A percentile compares a stretch with the other conserved stretches of the same genome.
These are phyloP conservation scores for Martes martes DNA, from an alignment of 2,113 vertebrate species.

Conservation along the genomic window DNA sequence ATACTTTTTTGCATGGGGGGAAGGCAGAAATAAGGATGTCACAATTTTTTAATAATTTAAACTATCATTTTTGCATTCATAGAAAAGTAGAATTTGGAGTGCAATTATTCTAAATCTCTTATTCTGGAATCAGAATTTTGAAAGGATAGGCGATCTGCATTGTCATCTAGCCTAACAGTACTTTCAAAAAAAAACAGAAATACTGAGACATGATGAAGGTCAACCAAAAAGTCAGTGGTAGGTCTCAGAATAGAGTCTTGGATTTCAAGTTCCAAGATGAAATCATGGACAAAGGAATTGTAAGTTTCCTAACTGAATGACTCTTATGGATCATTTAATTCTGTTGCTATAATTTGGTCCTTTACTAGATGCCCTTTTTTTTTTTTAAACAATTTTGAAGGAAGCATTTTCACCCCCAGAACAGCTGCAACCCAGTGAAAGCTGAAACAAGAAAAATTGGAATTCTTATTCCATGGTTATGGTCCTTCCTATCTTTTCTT, in stretches of 20 bases:
- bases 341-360: background rate
- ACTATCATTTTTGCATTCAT: background rate
- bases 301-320: background rate
- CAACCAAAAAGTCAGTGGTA: background rate
- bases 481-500: background rate
- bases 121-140: slow-evolving; percentile 36
- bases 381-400: background rate
- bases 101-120: background rate
- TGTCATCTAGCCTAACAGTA: background rate
- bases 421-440: background rate
- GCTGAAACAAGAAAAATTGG: background rate
- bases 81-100: slow-evolving; percentile 7
- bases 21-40: background rate
- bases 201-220: slow-evolving; percentile 21
- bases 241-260: slow-evolving; percentile 10
- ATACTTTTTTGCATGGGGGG: background rate
- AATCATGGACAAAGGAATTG: background rate
- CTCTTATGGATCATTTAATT: background rate
- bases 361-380: slow-evolving; percentile 26
- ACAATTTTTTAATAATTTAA: slow-evolving; percentile 37
- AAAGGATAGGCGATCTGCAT: background rate
- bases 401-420: background rate
- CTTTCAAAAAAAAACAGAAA: slow-evolving; percentile 29
- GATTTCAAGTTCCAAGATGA: background rate
- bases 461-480: background rate